phyloP scores from a whole-genome alignment of 2,113 vertebrate genomes.

The Hyperopisus bebe region DNA sequence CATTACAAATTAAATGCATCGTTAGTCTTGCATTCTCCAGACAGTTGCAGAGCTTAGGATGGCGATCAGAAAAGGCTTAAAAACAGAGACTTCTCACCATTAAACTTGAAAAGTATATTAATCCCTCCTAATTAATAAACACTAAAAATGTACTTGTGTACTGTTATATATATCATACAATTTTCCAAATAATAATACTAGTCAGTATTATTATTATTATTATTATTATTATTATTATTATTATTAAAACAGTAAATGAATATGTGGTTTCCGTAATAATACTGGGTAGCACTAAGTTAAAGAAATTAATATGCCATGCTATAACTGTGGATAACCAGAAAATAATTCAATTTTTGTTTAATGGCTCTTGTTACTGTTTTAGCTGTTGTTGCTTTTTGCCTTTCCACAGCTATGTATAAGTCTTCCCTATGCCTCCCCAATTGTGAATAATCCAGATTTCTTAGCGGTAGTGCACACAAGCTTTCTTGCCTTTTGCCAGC shows the following conservation, averaged over 20 bases:
- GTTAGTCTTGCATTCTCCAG: neutral
- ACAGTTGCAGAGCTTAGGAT: neutral
- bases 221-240: neutral
- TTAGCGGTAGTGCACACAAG: neutral
- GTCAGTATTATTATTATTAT: too few relatives aligned
- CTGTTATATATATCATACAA: neutral
- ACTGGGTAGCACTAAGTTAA: neutral
- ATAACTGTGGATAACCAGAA: neutral
- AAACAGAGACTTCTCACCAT: neutral
- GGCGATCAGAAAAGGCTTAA: neutral
- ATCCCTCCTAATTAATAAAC: neutral
- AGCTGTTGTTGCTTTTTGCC: neutral
- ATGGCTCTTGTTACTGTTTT: neutral
- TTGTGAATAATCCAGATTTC: neutral
- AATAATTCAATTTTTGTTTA: neutral
- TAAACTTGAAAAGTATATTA: neutral
- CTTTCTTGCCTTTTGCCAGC: neutral
- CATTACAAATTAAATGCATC: neutral
- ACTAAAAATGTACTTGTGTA: neutral
- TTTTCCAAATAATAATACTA: neutral
- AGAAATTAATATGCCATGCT: neutral
- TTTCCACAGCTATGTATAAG: neutral
- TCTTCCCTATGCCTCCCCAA: neutral
- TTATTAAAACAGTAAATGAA: neutral
- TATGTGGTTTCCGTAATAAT: neutral